Evolutionary conservation across 1,140 invertebrate species (phyloP).

Genomic region (Eurosta solidaginis): DNA sequence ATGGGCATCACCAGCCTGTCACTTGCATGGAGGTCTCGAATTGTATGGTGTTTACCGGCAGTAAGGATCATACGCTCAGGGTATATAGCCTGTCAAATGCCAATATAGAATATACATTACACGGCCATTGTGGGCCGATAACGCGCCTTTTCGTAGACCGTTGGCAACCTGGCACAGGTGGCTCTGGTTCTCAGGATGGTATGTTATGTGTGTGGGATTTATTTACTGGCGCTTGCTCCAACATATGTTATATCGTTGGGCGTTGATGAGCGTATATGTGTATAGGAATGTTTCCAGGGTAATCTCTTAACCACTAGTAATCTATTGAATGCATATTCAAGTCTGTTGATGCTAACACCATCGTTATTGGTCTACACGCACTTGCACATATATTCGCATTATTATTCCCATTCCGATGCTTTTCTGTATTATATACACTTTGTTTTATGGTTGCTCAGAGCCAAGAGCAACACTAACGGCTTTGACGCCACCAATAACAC

Average conservation of each 20-base stretch:
- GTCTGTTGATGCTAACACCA: slow-evolving; percentile 74
- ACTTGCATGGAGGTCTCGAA: slow-evolving; percentile 85
- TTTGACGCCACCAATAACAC: no score
- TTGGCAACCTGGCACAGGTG: slow-evolving; percentile 79
- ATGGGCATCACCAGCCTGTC: slow-evolving; percentile 91
- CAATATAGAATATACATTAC: slow-evolving; percentile 82
- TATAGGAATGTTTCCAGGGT: slow-evolving; percentile 95
- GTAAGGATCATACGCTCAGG: slow-evolving; percentile 92
- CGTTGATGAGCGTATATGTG: slow-evolving; percentile 87
- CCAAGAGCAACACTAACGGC: no score
- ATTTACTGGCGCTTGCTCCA: slow-evolving; percentile 85
- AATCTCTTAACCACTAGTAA: slow-evolving; percentile 81
- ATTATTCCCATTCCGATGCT: no score
- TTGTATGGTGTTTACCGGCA: slow-evolving; percentile 84
- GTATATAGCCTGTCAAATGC: slow-evolving; percentile 82
- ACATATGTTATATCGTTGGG: slow-evolving; percentile 92
- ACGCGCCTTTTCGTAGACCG: slow-evolving; percentile 88
- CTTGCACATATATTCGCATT: no score
- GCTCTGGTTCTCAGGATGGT: slow-evolving; percentile 92
- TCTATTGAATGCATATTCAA: slow-evolving; percentile 66
- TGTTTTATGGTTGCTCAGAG: no score
- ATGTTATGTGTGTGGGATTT: slow-evolving; percentile 93
- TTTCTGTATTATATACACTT: no score
- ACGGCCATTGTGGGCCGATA: slow-evolving; percentile 92
- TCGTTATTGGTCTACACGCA: slow-evolving; percentile 77